Conservation (phyloP, 1,140 invertebrate species). For the Pachypeltis micranthus region DNA sequence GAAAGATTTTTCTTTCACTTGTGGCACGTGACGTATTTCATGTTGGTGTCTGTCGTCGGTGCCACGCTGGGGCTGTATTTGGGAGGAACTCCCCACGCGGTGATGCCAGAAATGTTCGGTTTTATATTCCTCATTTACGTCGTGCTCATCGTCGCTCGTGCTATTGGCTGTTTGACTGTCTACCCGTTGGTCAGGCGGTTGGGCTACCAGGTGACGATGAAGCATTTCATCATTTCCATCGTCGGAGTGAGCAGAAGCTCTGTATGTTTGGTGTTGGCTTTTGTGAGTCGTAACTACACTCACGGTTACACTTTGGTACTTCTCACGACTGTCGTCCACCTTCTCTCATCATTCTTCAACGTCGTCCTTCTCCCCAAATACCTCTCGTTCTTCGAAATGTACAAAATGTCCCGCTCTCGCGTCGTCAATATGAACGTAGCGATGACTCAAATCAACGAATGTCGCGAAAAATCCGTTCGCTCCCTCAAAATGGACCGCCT, state of each 20-base stretch:
- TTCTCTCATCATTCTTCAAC: not conserved
- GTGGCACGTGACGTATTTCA: not conserved
- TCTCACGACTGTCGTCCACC: not conserved
- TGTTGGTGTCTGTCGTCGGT: not conserved
- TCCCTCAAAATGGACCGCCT: constrained; percentile 10
- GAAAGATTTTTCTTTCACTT: not conserved
- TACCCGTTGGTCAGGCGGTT: not conserved
- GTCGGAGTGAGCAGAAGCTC: not conserved
- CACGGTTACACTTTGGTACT: not conserved
- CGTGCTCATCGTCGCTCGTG: not conserved
- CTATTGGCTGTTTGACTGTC: not conserved
- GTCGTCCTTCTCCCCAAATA: constrained; percentile 3
- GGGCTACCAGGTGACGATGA: not conserved
- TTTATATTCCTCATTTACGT: not conserved
- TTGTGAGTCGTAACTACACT: not conserved
- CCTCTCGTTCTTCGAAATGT: not conserved
- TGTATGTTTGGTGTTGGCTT: not conserved
- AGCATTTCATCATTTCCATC: not conserved
- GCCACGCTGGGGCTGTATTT: not conserved
- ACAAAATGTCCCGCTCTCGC: constrained; percentile 3
- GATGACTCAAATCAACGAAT: not conserved
- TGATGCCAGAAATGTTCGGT: not conserved
- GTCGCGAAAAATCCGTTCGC: not conserved
- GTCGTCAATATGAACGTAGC: constrained; percentile 8
- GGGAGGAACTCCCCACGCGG: not conserved